phyloP scores from a whole-genome alignment of 23 tunicate species.

The Diplosoma virens region DNA sequence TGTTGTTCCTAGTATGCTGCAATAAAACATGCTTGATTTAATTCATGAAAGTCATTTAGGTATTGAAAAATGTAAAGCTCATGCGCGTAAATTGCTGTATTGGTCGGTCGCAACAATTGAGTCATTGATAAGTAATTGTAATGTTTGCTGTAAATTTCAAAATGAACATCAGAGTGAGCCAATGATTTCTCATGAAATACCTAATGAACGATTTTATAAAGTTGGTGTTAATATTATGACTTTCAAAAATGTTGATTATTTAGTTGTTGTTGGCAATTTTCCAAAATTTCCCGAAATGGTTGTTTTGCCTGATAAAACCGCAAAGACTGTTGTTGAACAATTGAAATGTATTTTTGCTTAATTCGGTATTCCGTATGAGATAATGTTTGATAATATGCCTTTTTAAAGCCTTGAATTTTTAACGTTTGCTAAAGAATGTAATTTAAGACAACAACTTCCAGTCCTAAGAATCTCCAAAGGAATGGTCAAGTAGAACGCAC shows the following conservation, averaged over 20 bases:
- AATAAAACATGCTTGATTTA: not conserved
- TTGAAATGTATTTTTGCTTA: slow-evolving; percentile 22
- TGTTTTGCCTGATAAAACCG: slow-evolving; percentile 16
- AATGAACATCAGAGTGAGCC: slow-evolving; percentile 19
- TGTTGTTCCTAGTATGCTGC: not conserved
- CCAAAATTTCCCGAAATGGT: slow-evolving; percentile 44
- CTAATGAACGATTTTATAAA: slow-evolving; percentile 6
- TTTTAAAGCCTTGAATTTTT: slow-evolving; percentile 8
- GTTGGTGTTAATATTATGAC: slow-evolving; percentile 39
- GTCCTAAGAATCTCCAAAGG: slow-evolving; percentile 1
- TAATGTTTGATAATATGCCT: slow-evolving; percentile 34
- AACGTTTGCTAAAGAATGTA: not conserved
- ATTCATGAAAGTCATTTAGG: slow-evolving; percentile 41
- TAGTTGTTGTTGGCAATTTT: slow-evolving; percentile 34
- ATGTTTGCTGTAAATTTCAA: slow-evolving; percentile 1
- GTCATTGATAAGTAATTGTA: not conserved
- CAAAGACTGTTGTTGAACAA: slow-evolving; percentile 4
- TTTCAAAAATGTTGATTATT: slow-evolving; percentile 26
- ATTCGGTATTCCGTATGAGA: slow-evolving; percentile 16
- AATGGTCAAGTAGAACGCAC: slow-evolving; percentile 34
- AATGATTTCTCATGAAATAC: slow-evolving; percentile 28
- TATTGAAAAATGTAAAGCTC: slow-evolving; percentile 39
- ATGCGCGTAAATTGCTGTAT: slow-evolving; percentile 16
- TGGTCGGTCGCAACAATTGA: slow-evolving; percentile 37
- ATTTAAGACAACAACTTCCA: slow-evolving; percentile 1